Evolutionary conservation across 2,888 invertebrate species (phyloP), one percentile per base, ranked within the genome.

Genomic region (Allygus modestus): DNA sequence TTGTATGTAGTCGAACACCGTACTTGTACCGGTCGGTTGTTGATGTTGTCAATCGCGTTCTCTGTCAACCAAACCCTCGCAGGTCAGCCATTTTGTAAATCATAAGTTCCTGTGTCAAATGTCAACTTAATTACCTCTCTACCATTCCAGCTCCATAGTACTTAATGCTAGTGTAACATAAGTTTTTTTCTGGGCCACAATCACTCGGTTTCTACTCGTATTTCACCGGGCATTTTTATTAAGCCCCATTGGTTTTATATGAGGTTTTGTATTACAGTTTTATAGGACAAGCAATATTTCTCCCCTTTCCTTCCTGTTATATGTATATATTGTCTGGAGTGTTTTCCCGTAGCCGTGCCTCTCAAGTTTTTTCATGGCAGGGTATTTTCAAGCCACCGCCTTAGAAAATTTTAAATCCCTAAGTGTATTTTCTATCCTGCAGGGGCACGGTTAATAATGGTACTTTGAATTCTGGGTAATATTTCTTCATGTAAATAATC

Each of bases 201-300:
- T 73, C 43, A 31, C 31, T 33, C n/a, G n/a, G 26, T 37, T 69
- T 69, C 31, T n/a, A 69, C 37, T 31, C 69, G 4, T 15, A 65
- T 65, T n/a, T 37, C 33, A 33, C 41, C 31, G 73, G 73, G 73
- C 23, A 43, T 73, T 73, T 73, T 37, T 73, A 69, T 23, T 41
- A 41, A 20, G 41, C 77, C 77, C 46, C 51, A 77, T 77, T 51
- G 77, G 77, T 77, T 77, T 77, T 77, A 46, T 77, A 77, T 28
- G 77, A 23, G 41, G 31, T 77, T 77, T 77, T 77, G 51, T 77
- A 77, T 77, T 77, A 77, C 77, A 77, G 77, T 77, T 77, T 75
- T 77, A 77, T 77, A 77, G 77, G 31, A 73, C 73, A 77, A 77
- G 77, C 77, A 77, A 77, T 77, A 77, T 43, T 33, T 26, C n/a